Percentiles rank a stretch among this genome's conserved stretches.
phyloP scores from a whole-genome alignment of 2,888 invertebrate species.

The Sisyra nigra region DNA sequence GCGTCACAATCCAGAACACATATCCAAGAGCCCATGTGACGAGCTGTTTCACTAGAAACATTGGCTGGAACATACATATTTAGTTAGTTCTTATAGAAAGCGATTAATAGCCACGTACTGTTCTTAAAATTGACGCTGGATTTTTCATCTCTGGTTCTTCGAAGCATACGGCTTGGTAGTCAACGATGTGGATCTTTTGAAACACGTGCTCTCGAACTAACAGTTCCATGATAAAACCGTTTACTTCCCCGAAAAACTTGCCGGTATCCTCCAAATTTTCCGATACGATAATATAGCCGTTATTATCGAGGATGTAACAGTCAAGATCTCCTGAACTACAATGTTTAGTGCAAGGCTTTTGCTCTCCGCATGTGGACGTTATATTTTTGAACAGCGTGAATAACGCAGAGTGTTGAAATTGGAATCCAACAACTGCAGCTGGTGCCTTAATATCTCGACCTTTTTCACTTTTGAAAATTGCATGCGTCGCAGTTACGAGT shows the following conservation, averaged over 20 bases:
- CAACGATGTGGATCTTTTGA: constrained; percentile 56
- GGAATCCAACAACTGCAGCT: constrained; percentile 57
- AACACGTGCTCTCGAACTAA: constrained; percentile 61
- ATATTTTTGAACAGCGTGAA: constrained; percentile 63
- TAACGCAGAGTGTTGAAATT: constrained; percentile 65
- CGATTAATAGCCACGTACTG: constrained; percentile 19
- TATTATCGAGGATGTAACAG: constrained; percentile 78
- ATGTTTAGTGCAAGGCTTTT: constrained; percentile 32
- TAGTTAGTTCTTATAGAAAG: constrained; percentile 5
- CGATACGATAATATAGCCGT: constrained; percentile 73
- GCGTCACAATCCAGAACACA: constrained; percentile 15
- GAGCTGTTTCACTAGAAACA: constrained; percentile 22
- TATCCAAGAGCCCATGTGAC: constrained; percentile 21
- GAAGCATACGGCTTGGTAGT: constrained; percentile 84
- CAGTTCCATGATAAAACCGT: constrained; percentile 50
- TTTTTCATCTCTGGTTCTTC: constrained; percentile 44
- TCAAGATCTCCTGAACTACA: constrained; percentile 51
- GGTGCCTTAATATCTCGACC: constrained; percentile 32
- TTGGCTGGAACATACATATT: constrained; percentile 17
- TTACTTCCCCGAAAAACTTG: constrained; percentile 70
- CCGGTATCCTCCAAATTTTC: constrained; percentile 59
- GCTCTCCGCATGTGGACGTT: constrained; percentile 42
- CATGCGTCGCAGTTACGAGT: constrained; percentile 73
- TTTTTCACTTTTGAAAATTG: constrained; percentile 50
- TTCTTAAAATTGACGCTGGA: constrained; percentile 21